Base-by-base conservation (phyloP, 2,888 invertebrate genomes). In the Philaethria dido region DNA sequence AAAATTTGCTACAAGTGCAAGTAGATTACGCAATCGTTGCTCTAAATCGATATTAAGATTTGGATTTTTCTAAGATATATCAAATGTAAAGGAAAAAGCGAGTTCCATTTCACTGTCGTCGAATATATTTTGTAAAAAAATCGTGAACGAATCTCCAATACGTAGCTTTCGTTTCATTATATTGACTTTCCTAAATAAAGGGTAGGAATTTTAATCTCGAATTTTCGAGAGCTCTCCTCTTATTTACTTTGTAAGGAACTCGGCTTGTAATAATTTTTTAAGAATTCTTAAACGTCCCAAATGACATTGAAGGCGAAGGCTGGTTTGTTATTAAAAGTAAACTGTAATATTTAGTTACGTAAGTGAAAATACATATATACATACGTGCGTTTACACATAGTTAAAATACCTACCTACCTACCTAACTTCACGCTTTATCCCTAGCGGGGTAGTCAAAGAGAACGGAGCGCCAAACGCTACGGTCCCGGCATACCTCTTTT, bases 181-280 rank as follows among this genome's bases (percentile, higher is more conserved):
- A 74, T 75, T 71, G 69, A 71, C 69, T 72, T 64, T 69, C 64
- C 55, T 69, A 74, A 73, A 74, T 72, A 72, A 74, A 72, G 67
- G 74, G 64, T 72, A 70, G 69, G 72, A 69, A 74, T 72, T 73
- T 73, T 71, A 73, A 74, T 75, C 68, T 69, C 55, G 69, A 68
- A 69, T 71, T 72, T 72, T 69, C 65, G 69, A 68, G 69, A 67
- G 36, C 68, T 64, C 67, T 62, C 42, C 60, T 72, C 55, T 66
- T 71, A 69, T 73, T 68, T 69, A 73, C 80, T 80, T 77, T 78
- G 78, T 75, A 47, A 62, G 29, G 64, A 65, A 65, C 48, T 62
- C 47, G 57, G 62, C 42, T 68, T 54, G 61, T 66, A 66, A 65
- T 65, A 61, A 66, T 54, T 61, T 66, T 55, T 54, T 60, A 61